phyloP scores from a whole-genome alignment of 2,797 vertebrate genomes.

The Bradypus variegatus region DNA sequence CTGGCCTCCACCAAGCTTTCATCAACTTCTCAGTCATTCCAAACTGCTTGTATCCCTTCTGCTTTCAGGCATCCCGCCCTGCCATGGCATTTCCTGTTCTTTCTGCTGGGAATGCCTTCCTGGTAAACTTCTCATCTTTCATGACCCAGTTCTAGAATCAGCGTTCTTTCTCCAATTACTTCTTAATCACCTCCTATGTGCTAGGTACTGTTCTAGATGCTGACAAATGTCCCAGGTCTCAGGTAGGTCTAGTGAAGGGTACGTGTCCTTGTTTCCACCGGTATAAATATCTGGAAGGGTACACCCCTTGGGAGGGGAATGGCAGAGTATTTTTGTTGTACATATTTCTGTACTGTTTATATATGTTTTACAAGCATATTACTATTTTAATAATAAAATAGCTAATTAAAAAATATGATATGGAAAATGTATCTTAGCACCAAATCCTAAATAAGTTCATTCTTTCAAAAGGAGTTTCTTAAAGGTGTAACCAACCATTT shows the following conservation, averaged over 20 bases:
- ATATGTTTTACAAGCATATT: neutral
- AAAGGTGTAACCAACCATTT: neutral
- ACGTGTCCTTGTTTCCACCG: neutral
- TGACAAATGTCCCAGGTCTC: neutral
- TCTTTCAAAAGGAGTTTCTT: slow-evolving; percentile 13
- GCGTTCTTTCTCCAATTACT: slow-evolving; percentile 1
- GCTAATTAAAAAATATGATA: neutral
- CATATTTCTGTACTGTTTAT: neutral
- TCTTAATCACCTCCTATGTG: slow-evolving; percentile 10
- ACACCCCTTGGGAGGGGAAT: neutral
- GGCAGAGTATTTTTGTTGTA: neutral
- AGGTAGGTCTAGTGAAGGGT: neutral
- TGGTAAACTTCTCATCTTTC: neutral
- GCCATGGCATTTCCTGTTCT: neutral
- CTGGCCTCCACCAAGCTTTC: neutral
- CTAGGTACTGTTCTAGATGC: neutral
- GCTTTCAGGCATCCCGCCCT: neutral
- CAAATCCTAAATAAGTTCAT: neutral
- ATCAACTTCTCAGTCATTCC: neutral
- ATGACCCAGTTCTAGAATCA: neutral
- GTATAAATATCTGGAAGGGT: neutral
- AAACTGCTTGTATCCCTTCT: neutral
- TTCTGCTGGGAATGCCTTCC: neutral
- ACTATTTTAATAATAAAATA: neutral
- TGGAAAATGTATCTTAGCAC: neutral